Base-by-base conservation (phyloP, 2,797 vertebrate genomes). In the Aselliscus stoliczkanus region DNA sequence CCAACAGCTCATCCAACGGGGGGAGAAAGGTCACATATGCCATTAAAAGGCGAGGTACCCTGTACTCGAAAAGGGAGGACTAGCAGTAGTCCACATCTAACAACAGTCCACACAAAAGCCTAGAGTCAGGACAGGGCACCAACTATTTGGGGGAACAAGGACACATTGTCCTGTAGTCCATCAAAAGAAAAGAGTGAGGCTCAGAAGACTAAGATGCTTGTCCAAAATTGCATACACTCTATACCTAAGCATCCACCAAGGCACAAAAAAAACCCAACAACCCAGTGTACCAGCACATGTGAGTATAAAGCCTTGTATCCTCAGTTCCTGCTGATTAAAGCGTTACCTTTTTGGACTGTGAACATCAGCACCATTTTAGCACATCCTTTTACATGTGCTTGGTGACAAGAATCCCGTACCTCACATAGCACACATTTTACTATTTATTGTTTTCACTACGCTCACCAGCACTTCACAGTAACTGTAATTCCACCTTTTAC, bases 381-480 rank as follows among this genome's bases (percentile, higher is more conserved):
- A 73, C 86, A 27, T 10, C 21, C 54, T 34, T 52, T 27, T 13
- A 17, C 0, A 23, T 0, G 25, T 1, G 2, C n/a, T 20, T 50
- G 73, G 21, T 10, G 70, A 70, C 67, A 13, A 76, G 47, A 77
- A 20, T 2, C 54, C 60, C 25, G 2, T 1, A 44, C 9, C 39
- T 50, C 39, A 50, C 0, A 12, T 0, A 11, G 14, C 50, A 18
- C 56, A 31, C 31, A 1, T 65, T 29, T 54, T 27, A 47, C 54
- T 5, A 58, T 23, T 15, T 5, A 58, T 23, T 15, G 52, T 8
- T 72, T 94, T 25, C 80, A 42, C 18, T 14, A 58, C 27, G 75
- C 52, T 92, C 60, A 37, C 37, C 52, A 34, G 81, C 50, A 72
- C 82, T 58, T 58, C 81, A 81, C 62, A 69, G 91, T 69, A 88